Evolutionary conservation across 2,888 invertebrate species (phyloP).

Genomic region (Operophtera brumata): DNA sequence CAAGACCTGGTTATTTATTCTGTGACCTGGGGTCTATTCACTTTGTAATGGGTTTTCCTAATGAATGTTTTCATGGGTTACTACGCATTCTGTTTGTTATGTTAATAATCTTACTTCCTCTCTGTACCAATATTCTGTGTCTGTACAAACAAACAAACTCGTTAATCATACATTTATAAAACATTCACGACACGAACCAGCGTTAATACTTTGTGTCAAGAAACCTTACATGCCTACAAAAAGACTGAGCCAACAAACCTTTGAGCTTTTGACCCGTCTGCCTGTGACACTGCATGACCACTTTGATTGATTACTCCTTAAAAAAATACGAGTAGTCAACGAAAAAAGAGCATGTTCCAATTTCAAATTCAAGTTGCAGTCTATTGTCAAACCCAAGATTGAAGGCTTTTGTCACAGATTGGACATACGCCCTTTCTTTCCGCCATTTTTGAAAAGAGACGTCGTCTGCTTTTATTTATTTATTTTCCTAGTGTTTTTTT

Average conservation of each 20-base stretch:
- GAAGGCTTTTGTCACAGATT: conserved; percentile 38
- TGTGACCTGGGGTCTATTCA: too few species aligned
- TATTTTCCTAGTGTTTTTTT: too few species aligned
- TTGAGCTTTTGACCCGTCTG: conserved; percentile 47
- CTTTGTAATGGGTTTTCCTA: background rate
- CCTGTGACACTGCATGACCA: conserved; percentile 44
- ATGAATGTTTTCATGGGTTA: conserved; percentile 1
- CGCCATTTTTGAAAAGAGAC: too few species aligned
- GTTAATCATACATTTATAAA: conserved; percentile 22
- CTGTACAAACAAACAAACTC: conserved; percentile 3
- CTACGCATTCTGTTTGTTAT: conserved; percentile 12
- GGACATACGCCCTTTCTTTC: conserved; percentile 42
- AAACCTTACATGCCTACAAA: conserved; percentile 25
- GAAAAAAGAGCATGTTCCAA: conserved; percentile 30
- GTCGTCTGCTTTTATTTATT: too few species aligned
- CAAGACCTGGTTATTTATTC: background rate
- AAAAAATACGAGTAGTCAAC: conserved; percentile 29
- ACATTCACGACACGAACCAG: conserved; percentile 26
- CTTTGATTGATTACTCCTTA: conserved; percentile 58
- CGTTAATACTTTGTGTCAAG: conserved; percentile 28
- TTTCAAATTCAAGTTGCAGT: conserved; percentile 30
- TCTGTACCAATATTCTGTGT: too few species aligned
- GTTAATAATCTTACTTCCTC: conserved; percentile 9
- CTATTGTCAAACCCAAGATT: conserved; percentile 25
- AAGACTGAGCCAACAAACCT: conserved; percentile 32